phyloP scores from a whole-genome alignment of 2,113 vertebrate genomes.

The Zapornia atra region DNA sequence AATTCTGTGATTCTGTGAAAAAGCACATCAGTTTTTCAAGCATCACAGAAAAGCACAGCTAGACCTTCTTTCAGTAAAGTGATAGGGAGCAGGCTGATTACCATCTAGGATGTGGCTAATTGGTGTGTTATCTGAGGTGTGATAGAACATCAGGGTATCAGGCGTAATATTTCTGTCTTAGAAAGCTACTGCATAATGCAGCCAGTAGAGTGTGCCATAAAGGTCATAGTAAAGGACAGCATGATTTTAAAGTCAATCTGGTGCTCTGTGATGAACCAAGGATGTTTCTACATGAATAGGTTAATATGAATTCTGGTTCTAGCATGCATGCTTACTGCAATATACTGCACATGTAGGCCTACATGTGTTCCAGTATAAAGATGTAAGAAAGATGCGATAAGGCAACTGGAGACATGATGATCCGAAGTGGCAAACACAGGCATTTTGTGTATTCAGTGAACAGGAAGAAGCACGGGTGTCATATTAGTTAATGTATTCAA shows the following conservation, averaged over 20 bases:
- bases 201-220: not conserved
- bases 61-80: not conserved
- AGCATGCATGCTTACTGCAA: not conserved
- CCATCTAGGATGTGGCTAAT: not conserved
- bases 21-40: not conserved
- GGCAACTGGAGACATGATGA: not conserved
- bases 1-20: not conserved
- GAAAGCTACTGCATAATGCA: not conserved
- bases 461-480: not conserved
- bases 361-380: not conserved
- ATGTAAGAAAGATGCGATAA: not conserved
- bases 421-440: not conserved
- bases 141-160: not conserved
- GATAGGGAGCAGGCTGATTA: not conserved
- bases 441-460: not conserved
- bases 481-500: not conserved
- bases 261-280: not conserved
- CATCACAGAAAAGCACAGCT: not conserved
- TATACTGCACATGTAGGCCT: not conserved
- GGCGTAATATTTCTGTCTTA: not conserved
- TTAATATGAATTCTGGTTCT: not conserved
- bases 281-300: not conserved
- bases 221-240: not conserved
- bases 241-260: not conserved
- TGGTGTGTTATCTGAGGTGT: not conserved